Conservation (phyloP, 2,888 invertebrate genomes). For the Hypselothyrea guttata region DNA sequence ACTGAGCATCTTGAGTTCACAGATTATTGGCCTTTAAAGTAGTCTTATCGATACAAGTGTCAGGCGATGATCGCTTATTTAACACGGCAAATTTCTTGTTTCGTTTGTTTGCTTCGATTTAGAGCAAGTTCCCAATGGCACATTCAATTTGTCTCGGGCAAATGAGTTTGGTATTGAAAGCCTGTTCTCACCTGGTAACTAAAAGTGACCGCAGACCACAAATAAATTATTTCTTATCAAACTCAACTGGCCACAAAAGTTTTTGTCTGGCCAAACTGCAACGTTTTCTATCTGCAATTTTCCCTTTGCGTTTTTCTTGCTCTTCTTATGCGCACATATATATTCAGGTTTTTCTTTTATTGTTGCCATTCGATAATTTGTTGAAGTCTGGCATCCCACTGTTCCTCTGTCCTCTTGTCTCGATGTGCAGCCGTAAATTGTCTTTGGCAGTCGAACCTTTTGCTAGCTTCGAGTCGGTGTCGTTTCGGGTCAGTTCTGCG, state of each 20-base stretch:
- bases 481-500: conserved; percentile 34
- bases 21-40: conserved; percentile 1
- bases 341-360: neutral
- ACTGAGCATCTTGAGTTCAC: neutral
- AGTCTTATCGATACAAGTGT: conserved; percentile 8
- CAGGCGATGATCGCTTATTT: conserved; percentile 17
- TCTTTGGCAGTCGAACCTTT: conserved; percentile 65
- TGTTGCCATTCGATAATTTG: conserved; percentile 72
- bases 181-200: conserved; percentile 40
- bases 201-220: conserved; percentile 52
- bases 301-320: conserved; percentile 8
- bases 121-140: conserved; percentile 8
- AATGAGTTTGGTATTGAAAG: conserved; percentile 24
- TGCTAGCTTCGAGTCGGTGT: conserved; percentile 6
- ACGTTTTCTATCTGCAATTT: conserved; percentile 62
- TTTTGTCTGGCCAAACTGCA: conserved; percentile 54
- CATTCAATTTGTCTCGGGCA: conserved; percentile 34
- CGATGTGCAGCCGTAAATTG: conserved; percentile 64
- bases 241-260: conserved; percentile 64
- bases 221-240: conserved; percentile 76
- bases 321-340: neutral
- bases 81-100: neutral
- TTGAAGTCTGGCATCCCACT: conserved; percentile 49
- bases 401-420: no score
- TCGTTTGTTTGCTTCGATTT: conserved; percentile 23